Conservation (phyloP, 2,888 invertebrate genomes). For the Slavum lentiscoides region DNA sequence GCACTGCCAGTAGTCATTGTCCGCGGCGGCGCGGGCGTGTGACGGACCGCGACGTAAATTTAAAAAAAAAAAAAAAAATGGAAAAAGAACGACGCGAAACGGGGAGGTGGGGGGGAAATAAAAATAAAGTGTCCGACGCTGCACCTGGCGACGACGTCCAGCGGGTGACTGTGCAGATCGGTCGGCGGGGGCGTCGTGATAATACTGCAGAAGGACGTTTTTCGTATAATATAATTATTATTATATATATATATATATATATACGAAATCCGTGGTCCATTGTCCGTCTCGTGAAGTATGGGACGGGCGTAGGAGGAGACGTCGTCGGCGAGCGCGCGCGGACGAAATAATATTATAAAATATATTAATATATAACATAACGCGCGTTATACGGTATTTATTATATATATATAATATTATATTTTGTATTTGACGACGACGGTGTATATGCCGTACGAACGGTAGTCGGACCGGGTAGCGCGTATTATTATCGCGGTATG, state of each 20-base stretch:
- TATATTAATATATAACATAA: neutral
- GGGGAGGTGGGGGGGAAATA: too few relatives aligned
- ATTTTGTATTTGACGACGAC: too few relatives aligned
- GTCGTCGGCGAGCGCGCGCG: neutral
- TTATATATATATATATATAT: conserved; percentile 5
- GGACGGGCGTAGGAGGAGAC: neutral
- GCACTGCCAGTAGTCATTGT: too few relatives aligned
- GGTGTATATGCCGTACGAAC: neutral
- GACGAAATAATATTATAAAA: conserved; percentile 4
- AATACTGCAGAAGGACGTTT: neutral
- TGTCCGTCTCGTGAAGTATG: neutral
- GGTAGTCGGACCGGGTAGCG: conserved; percentile 8
- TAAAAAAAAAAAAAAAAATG: too few relatives aligned
- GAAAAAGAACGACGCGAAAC: too few relatives aligned
- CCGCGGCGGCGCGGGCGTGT: too few relatives aligned
- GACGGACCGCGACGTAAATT: too few relatives aligned
- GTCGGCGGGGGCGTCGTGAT: too few relatives aligned
- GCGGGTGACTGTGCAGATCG: too few relatives aligned
- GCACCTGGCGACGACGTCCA: too few relatives aligned
- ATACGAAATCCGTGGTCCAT: conserved; percentile 10
- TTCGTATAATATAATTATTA: neutral
- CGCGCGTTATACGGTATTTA: neutral
- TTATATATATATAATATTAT: too few relatives aligned
- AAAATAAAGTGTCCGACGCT: too few relatives aligned
- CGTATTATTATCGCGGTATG: neutral